Evolutionary conservation across 2,113 vertebrate species (phyloP).

Genomic region (Melanerpes formicivorus): DNA sequence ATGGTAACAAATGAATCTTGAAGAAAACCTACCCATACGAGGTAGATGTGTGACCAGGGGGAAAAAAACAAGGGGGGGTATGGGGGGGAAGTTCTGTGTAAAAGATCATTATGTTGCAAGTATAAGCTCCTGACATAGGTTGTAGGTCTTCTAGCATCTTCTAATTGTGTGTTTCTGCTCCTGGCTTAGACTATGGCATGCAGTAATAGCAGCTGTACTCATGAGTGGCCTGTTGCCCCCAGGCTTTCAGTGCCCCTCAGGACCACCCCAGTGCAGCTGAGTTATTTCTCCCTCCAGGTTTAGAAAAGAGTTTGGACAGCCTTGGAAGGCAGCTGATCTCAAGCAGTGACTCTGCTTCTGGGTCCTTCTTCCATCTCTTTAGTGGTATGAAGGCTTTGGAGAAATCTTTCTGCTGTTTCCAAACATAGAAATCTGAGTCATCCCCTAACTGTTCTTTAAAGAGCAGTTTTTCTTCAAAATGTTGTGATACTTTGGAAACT

Average conservation of each 20-base stretch:
- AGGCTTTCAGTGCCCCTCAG: rapidly evolving
- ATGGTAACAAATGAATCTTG: not conserved
- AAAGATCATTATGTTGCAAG: not conserved
- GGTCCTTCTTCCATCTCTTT: not conserved
- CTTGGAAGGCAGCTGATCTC: not conserved
- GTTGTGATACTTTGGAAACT: not conserved
- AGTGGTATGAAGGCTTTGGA: not conserved
- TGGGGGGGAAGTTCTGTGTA: not conserved
- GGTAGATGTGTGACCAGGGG: not conserved
- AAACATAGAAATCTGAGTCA: not conserved
- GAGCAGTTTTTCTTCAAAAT: not conserved
- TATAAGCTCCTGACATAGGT: not conserved
- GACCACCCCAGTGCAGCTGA: not conserved
- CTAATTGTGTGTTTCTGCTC: rapidly evolving
- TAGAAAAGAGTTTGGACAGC: not conserved
- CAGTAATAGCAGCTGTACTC: not conserved
- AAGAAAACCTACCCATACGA: not conserved
- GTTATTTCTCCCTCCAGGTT: not conserved
- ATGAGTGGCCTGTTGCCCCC: not conserved
- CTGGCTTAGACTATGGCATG: not conserved
- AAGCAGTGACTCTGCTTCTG: not conserved
- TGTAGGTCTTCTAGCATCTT: not conserved
- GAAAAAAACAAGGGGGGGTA: too few relatives aligned
- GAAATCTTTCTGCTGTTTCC: not conserved
- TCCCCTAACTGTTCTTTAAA: not conserved